Percentiles rank a stretch among this genome's conserved stretches.
Conservation (phyloP, 2,797 vertebrate genomes). For the Enteromius mattozi region DNA sequence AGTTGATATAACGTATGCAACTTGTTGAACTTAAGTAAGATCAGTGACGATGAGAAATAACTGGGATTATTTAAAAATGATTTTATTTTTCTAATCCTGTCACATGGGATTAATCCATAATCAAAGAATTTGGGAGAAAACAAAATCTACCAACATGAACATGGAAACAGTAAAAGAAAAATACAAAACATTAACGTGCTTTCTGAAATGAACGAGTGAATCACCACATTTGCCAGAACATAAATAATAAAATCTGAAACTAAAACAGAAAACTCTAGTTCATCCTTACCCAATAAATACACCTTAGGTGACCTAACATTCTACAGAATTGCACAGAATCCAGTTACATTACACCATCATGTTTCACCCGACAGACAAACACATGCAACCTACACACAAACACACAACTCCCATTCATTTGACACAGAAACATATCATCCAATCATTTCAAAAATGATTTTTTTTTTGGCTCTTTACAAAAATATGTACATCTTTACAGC, state of each 20-base stretch:
- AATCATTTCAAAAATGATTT: conserved; percentile 52
- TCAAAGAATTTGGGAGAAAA: conserved; percentile 65
- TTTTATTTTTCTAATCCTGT: conserved; percentile 80
- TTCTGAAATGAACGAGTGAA: conserved; percentile 73
- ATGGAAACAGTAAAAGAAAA: conserved; percentile 65
- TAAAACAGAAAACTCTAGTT: conserved; percentile 71
- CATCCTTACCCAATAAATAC: conserved; percentile 82
- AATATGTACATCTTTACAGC: conserved; percentile 63
- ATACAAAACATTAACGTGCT: conserved; percentile 66
- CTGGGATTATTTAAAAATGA: conserved; percentile 75
- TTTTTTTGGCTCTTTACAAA: conserved; percentile 56
- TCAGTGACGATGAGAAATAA: conserved; percentile 50
- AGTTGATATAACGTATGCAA: background rate
- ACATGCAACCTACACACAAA: conserved; percentile 63
- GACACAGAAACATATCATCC: conserved; percentile 59
- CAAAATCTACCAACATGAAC: conserved; percentile 73
- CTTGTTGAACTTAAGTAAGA: background rate
- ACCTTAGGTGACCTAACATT: conserved; percentile 66
- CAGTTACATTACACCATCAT: conserved; percentile 72
- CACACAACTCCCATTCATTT: conserved; percentile 50
- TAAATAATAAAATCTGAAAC: conserved; percentile 72
- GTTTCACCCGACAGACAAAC: conserved; percentile 63
- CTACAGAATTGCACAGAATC: conserved; percentile 80
- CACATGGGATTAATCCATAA: conserved; percentile 63
- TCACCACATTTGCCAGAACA: conserved; percentile 70